A percentile compares a stretch with the other conserved stretches of the same genome.
These are phyloP conservation scores for Acleris holmiana DNA, from an alignment of 2,888 invertebrate species.

Conservation along the genomic window DNA sequence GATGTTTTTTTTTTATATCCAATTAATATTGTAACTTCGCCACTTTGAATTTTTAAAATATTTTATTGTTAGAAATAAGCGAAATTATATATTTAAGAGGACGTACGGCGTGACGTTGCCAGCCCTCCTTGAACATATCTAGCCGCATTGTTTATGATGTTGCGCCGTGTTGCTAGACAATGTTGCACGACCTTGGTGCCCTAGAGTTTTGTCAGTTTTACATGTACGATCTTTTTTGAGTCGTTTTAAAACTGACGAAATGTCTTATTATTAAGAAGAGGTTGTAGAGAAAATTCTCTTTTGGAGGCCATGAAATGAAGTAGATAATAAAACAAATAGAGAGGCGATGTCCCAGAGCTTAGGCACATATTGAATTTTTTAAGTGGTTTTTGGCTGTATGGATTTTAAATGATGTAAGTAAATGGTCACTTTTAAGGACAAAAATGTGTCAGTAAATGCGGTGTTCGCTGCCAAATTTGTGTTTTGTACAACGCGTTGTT, in stretches of 20 bases:
- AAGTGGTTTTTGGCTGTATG: background rate
- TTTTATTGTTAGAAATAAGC: too few species aligned
- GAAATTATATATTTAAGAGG: too few species aligned
- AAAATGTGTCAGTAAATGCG: too few species aligned
- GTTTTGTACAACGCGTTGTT: background rate
- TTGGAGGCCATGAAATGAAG: constrained; percentile 26
- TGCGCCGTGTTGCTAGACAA: too few species aligned
- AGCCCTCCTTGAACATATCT: constrained; percentile 1
- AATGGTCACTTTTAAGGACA: too few species aligned
- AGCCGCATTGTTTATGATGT: too few species aligned
- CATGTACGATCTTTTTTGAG: background rate
- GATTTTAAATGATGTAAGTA: background rate
- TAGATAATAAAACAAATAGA: constrained; percentile 19
- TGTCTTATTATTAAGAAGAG: constrained; percentile 21
- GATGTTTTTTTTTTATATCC: too few species aligned
- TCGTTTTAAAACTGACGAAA: constrained; percentile 22
- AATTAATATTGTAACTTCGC: too few species aligned
- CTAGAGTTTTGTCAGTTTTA: constrained; percentile 16
- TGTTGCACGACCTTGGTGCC: too few species aligned
- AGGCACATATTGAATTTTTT: constrained; percentile 7
- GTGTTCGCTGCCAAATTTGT: background rate
- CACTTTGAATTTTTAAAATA: too few species aligned
- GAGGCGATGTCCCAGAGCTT: constrained; percentile 29
- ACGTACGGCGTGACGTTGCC: too few species aligned
- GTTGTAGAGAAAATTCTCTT: constrained; percentile 20